Percentiles rank a stretch among this genome's conserved stretches.
Evolutionary conservation across 2,113 vertebrate species (phyloP).

Genomic region (Chrysemys picta): DNA sequence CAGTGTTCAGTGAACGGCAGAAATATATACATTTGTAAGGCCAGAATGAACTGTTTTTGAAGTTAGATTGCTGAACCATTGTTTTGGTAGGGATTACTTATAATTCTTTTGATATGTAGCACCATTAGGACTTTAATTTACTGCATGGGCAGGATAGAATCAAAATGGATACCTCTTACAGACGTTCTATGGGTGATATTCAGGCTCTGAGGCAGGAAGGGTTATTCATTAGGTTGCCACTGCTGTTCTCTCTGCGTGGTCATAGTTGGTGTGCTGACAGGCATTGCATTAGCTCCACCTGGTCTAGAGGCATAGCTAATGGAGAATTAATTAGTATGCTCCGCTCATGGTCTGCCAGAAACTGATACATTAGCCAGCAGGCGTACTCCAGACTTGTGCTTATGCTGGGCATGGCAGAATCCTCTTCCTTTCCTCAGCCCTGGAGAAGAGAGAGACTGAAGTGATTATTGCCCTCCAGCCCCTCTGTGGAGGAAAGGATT

Average conservation of each 20-base stretch:
- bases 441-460: background rate
- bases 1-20: background rate
- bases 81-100: background rate
- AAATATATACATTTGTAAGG: background rate
- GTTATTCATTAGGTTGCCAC: background rate
- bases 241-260: background rate
- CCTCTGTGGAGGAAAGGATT: background rate
- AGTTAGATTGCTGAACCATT: background rate
- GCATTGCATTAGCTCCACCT: background rate
- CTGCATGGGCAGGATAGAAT: background rate
- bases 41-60: background rate
- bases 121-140: background rate
- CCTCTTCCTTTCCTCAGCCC: background rate
- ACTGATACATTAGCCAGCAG: background rate
- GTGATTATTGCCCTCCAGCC: background rate
- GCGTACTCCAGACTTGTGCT: background rate
- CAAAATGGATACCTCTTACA: rapidly evolving
- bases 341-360: background rate
- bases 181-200: background rate
- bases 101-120: background rate
- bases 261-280: background rate
- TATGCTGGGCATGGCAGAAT: background rate
- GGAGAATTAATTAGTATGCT: background rate
- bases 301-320: background rate
- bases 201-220: background rate